Conservation (phyloP, 2,888 invertebrate species). For the Timema cristinae region DNA sequence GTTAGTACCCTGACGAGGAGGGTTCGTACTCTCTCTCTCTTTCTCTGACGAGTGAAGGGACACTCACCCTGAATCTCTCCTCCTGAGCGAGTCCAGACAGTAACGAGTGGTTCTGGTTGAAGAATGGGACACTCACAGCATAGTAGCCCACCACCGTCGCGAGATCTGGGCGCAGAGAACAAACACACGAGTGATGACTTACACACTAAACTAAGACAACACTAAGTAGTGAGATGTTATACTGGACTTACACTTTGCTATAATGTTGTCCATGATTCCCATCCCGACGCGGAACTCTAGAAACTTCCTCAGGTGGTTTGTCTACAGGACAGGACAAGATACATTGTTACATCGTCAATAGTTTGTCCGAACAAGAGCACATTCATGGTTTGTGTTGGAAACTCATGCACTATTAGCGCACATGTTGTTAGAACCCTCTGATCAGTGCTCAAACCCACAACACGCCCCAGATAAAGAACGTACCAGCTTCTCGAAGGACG, state of each 20-base stretch:
- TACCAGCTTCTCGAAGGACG: conserved; percentile 82
- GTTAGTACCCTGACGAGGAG: too few relatives aligned
- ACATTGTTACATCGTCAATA: too few relatives aligned
- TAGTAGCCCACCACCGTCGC: conserved; percentile 96
- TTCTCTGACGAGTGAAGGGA: too few relatives aligned
- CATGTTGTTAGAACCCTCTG: not conserved
- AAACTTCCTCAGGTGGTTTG: conserved; percentile 78
- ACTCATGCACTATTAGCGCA: too few relatives aligned
- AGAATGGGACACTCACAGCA: conserved; percentile 92
- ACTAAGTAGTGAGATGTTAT: too few relatives aligned
- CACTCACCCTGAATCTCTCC: conserved; percentile 69
- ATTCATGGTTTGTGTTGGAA: too few relatives aligned
- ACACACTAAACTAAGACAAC: conserved; percentile 4
- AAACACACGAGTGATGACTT: not conserved
- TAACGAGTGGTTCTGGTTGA: conserved; percentile 67
- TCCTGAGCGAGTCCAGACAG: conserved; percentile 64
- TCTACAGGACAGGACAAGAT: conserved; percentile 43
- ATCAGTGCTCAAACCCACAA: not conserved
- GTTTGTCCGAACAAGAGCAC: too few relatives aligned
- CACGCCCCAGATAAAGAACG: conserved; percentile 2
- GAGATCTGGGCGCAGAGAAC: conserved; percentile 59
- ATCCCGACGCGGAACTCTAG: conserved; percentile 85
- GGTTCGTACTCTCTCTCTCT: too few relatives aligned
- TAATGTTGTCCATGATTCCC: conserved; percentile 93
- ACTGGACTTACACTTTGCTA: conserved; percentile 81